phyloP scores from a whole-genome alignment of 2,113 vertebrate genomes.

The Apteryx mantelli region DNA sequence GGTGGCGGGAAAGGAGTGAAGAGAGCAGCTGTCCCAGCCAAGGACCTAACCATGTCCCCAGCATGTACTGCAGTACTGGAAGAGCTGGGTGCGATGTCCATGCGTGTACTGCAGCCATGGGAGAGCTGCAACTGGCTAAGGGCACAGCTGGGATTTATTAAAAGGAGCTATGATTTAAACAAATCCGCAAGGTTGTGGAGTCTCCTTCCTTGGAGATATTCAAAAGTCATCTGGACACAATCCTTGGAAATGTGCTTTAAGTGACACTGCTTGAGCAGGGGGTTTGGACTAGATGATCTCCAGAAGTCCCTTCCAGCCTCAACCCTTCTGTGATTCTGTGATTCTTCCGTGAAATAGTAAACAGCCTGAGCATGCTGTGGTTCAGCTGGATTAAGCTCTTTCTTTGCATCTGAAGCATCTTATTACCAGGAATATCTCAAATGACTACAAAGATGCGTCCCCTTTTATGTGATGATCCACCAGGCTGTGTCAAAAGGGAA shows the following conservation, averaged over 20 bases:
- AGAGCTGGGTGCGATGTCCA: not conserved
- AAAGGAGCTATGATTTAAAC: not conserved
- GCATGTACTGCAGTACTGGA: not conserved
- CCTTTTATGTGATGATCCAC: not conserved
- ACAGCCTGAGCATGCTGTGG: rapidly evolving
- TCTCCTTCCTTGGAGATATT: too few species aligned
- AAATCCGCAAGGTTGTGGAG: not conserved
- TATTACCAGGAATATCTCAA: not conserved
- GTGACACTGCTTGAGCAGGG: too few species aligned
- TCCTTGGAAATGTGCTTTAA: too few species aligned
- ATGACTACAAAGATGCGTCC: not conserved
- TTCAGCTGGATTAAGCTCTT: not conserved
- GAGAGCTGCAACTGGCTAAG: not conserved
- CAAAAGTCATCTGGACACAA: too few species aligned
- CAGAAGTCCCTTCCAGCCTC: too few species aligned
- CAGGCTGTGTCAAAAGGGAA: not conserved
- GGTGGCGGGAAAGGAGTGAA: not conserved
- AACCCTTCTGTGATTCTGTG: too few species aligned
- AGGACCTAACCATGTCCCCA: rapidly evolving
- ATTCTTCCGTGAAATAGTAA: not conserved
- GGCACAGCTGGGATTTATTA: not conserved
- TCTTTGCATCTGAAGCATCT: not conserved
- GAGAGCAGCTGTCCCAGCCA: not conserved
- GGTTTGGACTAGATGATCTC: too few species aligned
- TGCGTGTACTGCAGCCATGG: rapidly evolving